These are phyloP conservation scores for Pomatostomus ruficeps DNA, from an alignment of 2,113 vertebrate species.

Conservation along the genomic window DNA sequence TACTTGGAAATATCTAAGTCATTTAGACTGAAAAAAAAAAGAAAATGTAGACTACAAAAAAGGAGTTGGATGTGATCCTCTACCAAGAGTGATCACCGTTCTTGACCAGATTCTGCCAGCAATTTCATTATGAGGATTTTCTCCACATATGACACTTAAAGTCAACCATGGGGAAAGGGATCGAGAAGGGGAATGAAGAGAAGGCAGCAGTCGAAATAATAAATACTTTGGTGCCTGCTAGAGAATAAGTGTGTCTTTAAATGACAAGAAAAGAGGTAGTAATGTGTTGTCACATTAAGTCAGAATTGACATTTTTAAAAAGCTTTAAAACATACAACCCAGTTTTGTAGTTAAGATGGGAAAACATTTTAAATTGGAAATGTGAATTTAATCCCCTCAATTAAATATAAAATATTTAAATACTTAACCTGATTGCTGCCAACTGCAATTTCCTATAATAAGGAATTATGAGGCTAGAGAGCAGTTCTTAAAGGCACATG, in stretches of 20 bases:
- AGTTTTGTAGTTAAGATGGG: background rate
- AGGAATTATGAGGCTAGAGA: background rate
- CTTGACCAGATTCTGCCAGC: background rate
- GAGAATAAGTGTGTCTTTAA: background rate
- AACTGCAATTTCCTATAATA: constrained; percentile 33
- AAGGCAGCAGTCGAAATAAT: background rate
- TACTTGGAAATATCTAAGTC: background rate
- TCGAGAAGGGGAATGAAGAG: background rate
- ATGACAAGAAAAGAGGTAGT: background rate
- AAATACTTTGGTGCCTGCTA: background rate
- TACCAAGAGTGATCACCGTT: background rate
- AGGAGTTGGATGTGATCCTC: background rate
- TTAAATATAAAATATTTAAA: constrained; percentile 40
- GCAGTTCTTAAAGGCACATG: background rate
- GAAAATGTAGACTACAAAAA: background rate
- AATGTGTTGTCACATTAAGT: background rate
- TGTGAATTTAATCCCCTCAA: constrained; percentile 22
- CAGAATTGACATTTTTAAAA: background rate
- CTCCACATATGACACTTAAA: background rate
- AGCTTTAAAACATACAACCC: background rate
- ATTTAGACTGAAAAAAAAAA: background rate
- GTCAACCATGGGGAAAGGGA: background rate
- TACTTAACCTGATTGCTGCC: constrained; percentile 33
- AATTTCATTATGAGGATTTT: background rate
- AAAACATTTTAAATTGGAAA: constrained; percentile 37